Evolutionary conservation across 2,113 vertebrate genomes (phyloP), one percentile per base, ranked within the genome.

Genomic region (Thalassarche chlororhynchos): DNA sequence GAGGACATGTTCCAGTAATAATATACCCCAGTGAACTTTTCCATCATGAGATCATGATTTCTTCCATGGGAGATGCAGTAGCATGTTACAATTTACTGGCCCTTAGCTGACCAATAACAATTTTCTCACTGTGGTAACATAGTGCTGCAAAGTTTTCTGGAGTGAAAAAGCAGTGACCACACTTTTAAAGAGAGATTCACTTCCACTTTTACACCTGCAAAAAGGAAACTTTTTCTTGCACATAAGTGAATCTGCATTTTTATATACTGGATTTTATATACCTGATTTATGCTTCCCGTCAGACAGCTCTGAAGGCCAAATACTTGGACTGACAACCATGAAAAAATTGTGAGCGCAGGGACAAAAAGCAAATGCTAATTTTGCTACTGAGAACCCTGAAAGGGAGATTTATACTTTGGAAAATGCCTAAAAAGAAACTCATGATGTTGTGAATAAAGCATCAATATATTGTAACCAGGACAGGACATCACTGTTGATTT

Each of bases 331-430:
- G 95, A 97, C 95, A 97, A 95, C 91, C 94, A 96, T 97, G 95
- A 93, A 90, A 96, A 96, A 95, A 95, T 91, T 89, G 84, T 74
- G 89, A 96, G 62, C 62, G 77, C 54, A 47, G 86, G 57, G 83
- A 96, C 92, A 97, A 97, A 96, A 97, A 96, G 83, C 90, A 96
- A 96, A 97, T 97, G 94, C 90, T 96, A 94, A 96, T 92, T 84
- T 96, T 82, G 69, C 84, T 91, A 85, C 95, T 91, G 82, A 87
- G 82, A 75, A 82, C 34, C 57, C 87, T 87, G 90, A 91, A 96
- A 95, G 70, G 89, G 89, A 97, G 93, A 96, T 96, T 95, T 96
- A 96, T 95, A 93, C 62, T 96, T 96, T 91, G 91, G 87, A 96
- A 97, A 96, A 96, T 87, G 84, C 64, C 79, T 83, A 89, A 88